A percentile compares a stretch with the other conserved stretches of the same genome.
Conservation (phyloP, 2,113 vertebrate genomes). For the Lophochroa leadbeateri region DNA sequence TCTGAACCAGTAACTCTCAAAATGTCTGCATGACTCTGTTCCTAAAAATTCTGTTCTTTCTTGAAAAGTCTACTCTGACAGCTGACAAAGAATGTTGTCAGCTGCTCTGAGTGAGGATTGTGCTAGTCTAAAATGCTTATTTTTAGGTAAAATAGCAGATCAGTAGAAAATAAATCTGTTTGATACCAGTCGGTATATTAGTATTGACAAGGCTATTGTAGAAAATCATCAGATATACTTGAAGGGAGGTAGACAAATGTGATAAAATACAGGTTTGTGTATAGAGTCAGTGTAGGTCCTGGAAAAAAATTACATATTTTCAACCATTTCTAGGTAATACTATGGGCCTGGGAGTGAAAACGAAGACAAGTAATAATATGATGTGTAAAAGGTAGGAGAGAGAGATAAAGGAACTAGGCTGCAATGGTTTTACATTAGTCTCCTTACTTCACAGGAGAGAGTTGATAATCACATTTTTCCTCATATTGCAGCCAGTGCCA, state of each 20-base stretch:
- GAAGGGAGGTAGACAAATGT: neutral
- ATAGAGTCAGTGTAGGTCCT: neutral
- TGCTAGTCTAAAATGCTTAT: neutral
- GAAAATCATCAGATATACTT: neutral
- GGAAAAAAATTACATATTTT: neutral
- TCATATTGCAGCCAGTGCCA: neutral
- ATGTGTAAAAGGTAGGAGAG: neutral
- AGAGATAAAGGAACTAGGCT: neutral
- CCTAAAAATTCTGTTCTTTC: neutral
- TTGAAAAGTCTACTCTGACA: neutral
- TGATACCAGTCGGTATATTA: neutral
- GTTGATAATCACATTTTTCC: neutral
- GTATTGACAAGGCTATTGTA: neutral
- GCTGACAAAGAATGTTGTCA: slow-evolving; percentile 11
- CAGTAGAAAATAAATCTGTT: neutral
- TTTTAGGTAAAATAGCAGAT: neutral
- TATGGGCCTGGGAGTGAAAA: neutral
- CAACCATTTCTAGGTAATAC: neutral
- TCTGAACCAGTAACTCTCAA: neutral
- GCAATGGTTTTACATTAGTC: neutral
- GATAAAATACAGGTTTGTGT: neutral
- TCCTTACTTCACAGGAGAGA: neutral
- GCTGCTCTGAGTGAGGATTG: neutral
- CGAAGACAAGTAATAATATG: neutral
- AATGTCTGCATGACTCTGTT: neutral